Evolutionary conservation across 2,888 invertebrate genomes (phyloP).

Genomic region (Noctuana brunneofusca): DNA sequence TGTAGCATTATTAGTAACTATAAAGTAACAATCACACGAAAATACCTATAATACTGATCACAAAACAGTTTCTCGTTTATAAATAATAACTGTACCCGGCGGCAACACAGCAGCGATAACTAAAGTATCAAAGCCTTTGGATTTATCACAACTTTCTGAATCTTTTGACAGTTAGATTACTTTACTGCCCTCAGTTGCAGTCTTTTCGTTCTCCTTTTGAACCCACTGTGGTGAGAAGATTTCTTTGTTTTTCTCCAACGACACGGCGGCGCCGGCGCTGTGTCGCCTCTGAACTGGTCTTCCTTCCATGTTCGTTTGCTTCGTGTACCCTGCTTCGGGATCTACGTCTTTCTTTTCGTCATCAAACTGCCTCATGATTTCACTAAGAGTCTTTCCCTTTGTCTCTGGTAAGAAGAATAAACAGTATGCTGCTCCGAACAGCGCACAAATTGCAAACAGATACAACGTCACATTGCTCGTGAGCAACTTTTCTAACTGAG

Average conservation of each 20-base stretch:
- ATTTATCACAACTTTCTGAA: conserved; percentile 14
- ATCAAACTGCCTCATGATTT: conserved; percentile 86
- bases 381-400: conserved; percentile 85
- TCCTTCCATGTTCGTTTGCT: conserved; percentile 51
- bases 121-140: conserved; percentile 17
- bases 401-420: conserved; percentile 86
- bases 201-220: conserved; percentile 51
- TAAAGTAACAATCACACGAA: conserved; percentile 43
- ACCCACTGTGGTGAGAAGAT: conserved; percentile 55
- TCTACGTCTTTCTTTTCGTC: conserved; percentile 66
- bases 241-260: conserved; percentile 64
- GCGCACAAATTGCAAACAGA: conserved; percentile 83
- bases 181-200: conserved; percentile 40
- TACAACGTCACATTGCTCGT: conserved; percentile 86
- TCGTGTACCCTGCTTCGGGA: conserved; percentile 63
- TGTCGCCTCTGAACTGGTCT: conserved; percentile 69
- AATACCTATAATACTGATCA: conserved; percentile 69
- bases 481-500: conserved; percentile 80
- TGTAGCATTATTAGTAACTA: conserved; percentile 46
- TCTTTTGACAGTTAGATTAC: conserved; percentile 22
- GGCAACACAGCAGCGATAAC: conserved; percentile 23
- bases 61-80: conserved; percentile 44
- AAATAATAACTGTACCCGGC: conserved; percentile 25
- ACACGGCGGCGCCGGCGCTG: conserved; percentile 68
- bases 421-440: conserved; percentile 84